Evolutionary conservation across 2,113 vertebrate genomes (phyloP), one percentile per base, ranked within the genome.

Genomic region (Toxostoma redivivum): DNA sequence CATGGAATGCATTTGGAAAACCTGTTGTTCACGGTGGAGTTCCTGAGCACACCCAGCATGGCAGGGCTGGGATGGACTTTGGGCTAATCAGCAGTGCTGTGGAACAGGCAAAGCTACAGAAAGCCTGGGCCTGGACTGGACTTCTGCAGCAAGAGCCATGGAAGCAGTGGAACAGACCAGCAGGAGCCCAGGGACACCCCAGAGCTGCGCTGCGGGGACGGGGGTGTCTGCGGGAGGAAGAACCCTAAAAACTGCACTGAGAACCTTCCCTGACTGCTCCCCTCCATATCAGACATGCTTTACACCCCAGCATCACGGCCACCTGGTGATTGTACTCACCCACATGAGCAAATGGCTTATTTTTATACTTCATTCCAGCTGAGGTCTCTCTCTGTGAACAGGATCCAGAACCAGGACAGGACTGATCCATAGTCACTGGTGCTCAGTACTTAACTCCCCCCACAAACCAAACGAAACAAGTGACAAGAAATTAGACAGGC

Each of bases 331-430:
- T 92, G 94, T 96, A 90, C 94, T 90, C 69, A 4, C 82, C 94
- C 92, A 19, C 72, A 69, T 19, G 50, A 91, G 85, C 92, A 98
- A 96, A 97, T 96, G 97, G 97, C 97, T 98, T 98, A 98, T 98
- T 98, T 98, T 98, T 98, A 95, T 98, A 98, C 89, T 91, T 54
- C 95, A 91, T 98, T 87, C 96, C 96, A 87, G 22, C 33, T 14
- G 91, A 95, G 95, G 76, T 83, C 23, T 88, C 93, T 88, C 87
- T 84, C 66, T 81, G 57, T 86, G 89, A 94, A 89, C 95, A 95
- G 86, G 90, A 69, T 92, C 57, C 86, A 81, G 92, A 95, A 91
- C n/a, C 90, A n/a, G 40, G 40, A 81, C 45, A 92, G 92, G 95
- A 97, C 97, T 64, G 2, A 92, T 48, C 65, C 90, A 71, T 37